A percentile compares a stretch with the other conserved stretches of the same genome.
Evolutionary conservation across 2,888 invertebrate genomes (phyloP).

Genomic region (Pollenia labialis): DNA sequence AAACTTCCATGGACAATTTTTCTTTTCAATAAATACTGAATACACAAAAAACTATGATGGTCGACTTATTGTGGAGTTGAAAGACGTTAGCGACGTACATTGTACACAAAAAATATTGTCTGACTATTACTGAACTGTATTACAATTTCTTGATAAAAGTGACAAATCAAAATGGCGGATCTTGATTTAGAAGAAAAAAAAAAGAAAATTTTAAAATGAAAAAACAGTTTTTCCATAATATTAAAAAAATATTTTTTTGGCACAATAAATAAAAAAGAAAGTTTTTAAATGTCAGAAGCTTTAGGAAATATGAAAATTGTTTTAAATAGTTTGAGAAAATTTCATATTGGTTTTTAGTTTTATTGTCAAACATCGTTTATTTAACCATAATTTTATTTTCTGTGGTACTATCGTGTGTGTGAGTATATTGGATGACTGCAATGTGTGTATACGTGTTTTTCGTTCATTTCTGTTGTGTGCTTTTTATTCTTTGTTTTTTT

Average conservation of each 20-base stretch:
- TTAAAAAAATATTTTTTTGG: background rate
- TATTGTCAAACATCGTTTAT: constrained; percentile 8
- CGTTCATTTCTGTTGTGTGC: constrained; percentile 45
- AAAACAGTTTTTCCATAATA: constrained; percentile 39
- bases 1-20: constrained; percentile 57
- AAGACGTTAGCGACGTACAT: constrained; percentile 41
- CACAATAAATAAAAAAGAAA: no score
- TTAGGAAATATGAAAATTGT: no score
- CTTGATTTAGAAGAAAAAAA: constrained; percentile 52
- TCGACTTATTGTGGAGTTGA: constrained; percentile 9
- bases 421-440: constrained; percentile 46
- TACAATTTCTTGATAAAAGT: constrained; percentile 66
- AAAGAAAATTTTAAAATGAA: constrained; percentile 21
- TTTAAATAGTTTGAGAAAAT: no score
- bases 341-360: no score
- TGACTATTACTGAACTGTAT: constrained; percentile 46
- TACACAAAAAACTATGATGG: constrained; percentile 64
- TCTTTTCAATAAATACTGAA: constrained; percentile 29
- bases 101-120: constrained; percentile 38
- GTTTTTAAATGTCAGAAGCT: no score
- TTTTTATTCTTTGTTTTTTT: constrained; percentile 27
- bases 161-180: constrained; percentile 75
- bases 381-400: constrained; percentile 37
- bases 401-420: background rate
- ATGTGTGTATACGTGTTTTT: constrained; percentile 69